Evolutionary conservation across 2,113 vertebrate species (phyloP).

Genomic region (Sapayoa aenigma): DNA sequence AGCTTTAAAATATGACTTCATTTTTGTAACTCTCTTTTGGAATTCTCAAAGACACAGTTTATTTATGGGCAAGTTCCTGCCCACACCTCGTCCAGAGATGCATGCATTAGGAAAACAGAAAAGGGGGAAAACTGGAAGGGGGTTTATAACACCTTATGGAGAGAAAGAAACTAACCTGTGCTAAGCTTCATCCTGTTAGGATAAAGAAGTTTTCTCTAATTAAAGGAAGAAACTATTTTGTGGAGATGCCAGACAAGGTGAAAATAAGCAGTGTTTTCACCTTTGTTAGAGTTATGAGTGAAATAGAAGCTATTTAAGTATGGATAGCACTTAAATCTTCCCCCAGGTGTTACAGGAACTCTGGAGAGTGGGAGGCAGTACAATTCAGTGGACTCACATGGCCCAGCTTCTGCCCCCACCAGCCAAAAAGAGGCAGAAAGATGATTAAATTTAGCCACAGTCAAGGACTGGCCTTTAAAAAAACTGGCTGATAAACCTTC

Average conservation of each 20-base stretch:
- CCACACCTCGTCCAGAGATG: neutral
- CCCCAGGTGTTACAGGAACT: neutral
- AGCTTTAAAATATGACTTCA: neutral
- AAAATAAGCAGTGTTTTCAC: neutral
- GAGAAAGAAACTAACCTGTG: neutral
- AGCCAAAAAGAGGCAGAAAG: neutral
- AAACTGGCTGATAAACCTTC: neutral
- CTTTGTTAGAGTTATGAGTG: neutral
- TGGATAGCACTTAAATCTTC: neutral
- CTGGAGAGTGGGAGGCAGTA: neutral
- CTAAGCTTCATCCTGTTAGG: fast-evolving
- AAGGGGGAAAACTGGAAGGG: neutral
- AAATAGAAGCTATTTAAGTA: neutral
- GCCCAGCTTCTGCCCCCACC: neutral
- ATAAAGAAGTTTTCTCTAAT: neutral
- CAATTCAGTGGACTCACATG: neutral
- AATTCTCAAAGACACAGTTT: neutral
- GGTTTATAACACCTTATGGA: neutral
- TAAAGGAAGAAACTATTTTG: neutral
- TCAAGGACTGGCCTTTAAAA: neutral
- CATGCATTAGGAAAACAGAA: neutral
- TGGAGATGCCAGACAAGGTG: neutral
- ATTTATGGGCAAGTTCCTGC: neutral
- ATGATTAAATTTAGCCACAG: neutral
- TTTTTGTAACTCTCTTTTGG: neutral